Evolutionary conservation across 2,888 invertebrate genomes (phyloP), one percentile per base, ranked within the genome.

Genomic region (Caenorhabditis sp.): DNA sequence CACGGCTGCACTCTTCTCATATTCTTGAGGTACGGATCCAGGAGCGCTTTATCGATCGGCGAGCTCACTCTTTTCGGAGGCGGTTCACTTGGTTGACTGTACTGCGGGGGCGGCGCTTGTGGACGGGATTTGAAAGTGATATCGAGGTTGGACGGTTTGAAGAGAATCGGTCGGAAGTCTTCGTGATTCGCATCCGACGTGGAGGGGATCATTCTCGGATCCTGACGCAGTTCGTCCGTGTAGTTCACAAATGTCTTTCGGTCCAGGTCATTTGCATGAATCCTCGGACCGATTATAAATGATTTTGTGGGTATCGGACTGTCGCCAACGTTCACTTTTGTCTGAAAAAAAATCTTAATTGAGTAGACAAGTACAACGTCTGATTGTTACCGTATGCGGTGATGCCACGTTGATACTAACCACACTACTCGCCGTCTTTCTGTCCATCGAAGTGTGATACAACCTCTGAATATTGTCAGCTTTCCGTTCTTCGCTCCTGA

Each of bases 1-100:
- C 90, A 91, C 17, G 93, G 93, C 89, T 94, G 94, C 93, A 96
- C 95, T 48, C 94, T 35, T 30, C 73, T 35, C 20, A 48, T 52
- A 39, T 62, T 63, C 27, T 65, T 74, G 27, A 61, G 11, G 37
- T 73, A 68, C 13, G 63, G 59, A 46, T 71, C 71, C n/a, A 62
- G 43, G 7, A 63, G 56, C 13, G 58, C 41, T n/a, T 70, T 27
- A 52, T 76, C 76, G 9, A 76, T 70, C 27, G 76, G 76, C 15
- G 71, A 72, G 24, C 71, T 70, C 17, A 58, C 68, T 22, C 75
- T 24, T 45, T 68, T 68, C 20, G 94, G 13, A 95, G 95, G 90
- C 95, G 95, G 89, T 94, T 70, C 70, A 53, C 59, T 59, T 2
- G 70, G 70, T 37, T 50, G 56, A 48, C 15, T 63, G 43, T 73